A percentile compares a stretch with the other conserved stretches of the same genome.
Conservation (phyloP, 2,888 invertebrate genomes). For the Macrophya annulata region DNA sequence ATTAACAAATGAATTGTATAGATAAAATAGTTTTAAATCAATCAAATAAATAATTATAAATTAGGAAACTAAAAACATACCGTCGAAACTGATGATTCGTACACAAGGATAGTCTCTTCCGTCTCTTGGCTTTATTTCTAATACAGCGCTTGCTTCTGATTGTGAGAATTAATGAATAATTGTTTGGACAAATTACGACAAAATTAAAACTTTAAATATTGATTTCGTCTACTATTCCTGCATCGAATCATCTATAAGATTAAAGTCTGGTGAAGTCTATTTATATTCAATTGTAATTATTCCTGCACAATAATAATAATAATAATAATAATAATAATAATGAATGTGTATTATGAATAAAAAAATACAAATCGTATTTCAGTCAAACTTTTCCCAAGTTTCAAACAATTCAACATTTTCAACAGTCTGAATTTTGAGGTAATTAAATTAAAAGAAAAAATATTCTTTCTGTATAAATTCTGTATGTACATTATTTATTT, state of each 20-base stretch:
- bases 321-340: not conserved
- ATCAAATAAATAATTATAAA: not conserved
- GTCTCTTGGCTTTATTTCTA: not conserved
- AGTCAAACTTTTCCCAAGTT: not conserved
- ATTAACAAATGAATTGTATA: not conserved
- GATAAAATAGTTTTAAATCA: not conserved
- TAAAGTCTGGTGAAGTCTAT: not conserved
- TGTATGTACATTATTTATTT: constrained; percentile 37
- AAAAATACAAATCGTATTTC: not conserved
- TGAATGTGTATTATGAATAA: constrained; percentile 9
- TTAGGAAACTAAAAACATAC: not conserved
- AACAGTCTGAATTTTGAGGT: not conserved
- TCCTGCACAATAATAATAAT: constrained; percentile 15
- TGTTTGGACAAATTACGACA: not conserved
- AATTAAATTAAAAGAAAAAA: not conserved
- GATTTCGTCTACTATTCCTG: not conserved
- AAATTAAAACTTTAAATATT: not conserved
- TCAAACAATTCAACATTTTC: not conserved
- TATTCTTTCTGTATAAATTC: not conserved
- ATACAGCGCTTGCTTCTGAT: not conserved
- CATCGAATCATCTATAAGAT: not conserved
- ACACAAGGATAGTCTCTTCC: not conserved
- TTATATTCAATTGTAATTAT: constrained; percentile 21
- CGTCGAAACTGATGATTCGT: not conserved
- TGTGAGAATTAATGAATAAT: not conserved